Conservation (phyloP, 1,140 invertebrate genomes). For the Cardiocondyla obscurior region DNA sequence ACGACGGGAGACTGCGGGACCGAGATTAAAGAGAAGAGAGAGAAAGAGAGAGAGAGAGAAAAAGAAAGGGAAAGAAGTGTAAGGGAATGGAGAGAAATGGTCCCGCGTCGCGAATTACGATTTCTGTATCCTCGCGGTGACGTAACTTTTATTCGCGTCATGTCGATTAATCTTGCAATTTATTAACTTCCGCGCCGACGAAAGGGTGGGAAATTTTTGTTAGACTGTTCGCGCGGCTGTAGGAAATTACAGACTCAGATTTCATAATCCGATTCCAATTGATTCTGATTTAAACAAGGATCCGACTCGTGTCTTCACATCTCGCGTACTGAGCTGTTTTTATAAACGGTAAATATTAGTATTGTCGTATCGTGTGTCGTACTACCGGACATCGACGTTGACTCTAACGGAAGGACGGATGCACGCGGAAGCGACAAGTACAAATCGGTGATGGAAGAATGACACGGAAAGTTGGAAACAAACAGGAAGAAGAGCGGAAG, state of each 20-base stretch:
- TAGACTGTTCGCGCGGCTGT: neutral
- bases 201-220: neutral
- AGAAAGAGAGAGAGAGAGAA: neutral
- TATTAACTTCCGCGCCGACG: neutral
- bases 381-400: neutral
- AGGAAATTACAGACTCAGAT: constrained; percentile 23
- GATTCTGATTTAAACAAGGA: neutral
- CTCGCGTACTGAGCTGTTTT: neutral
- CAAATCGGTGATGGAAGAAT: constrained; percentile 26
- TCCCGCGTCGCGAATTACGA: constrained; percentile 9
- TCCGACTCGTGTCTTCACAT: neutral
- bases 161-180: neutral
- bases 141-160: neutral
- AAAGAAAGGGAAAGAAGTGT: neutral
- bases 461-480: constrained; percentile 49
- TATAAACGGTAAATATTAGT: neutral
- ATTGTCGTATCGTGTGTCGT: neutral
- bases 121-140: constrained; percentile 12
- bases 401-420: neutral
- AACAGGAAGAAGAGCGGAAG: constrained; percentile 44
- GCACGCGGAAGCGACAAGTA: constrained; percentile 33
- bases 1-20: constrained; percentile 3
- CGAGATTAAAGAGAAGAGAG: neutral
- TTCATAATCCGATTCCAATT: too few species aligned
- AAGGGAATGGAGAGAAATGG: constrained; percentile 19